A percentile compares a stretch with the other conserved stretches of the same genome.
phyloP scores from a whole-genome alignment of 2,113 vertebrate genomes.

The Leucoraja erinaceus region DNA sequence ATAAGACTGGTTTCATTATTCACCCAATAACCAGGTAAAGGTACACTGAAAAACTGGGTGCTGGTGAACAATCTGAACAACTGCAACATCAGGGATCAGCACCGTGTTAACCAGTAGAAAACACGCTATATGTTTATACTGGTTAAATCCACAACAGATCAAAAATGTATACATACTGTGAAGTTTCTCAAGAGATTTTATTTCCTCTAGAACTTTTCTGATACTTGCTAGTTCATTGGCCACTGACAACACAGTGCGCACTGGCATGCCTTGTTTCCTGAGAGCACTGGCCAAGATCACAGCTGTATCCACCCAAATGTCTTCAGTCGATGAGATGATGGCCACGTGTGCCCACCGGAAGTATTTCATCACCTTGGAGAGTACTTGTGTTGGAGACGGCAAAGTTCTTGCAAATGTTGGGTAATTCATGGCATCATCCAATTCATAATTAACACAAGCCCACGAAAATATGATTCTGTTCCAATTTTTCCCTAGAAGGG shows the following conservation, averaged over 20 bases:
- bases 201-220: slow-evolving; percentile 52
- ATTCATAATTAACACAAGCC: slow-evolving; percentile 58
- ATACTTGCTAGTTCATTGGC: slow-evolving; percentile 54
- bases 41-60: not conserved
- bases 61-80: not conserved
- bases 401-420: slow-evolving; percentile 59
- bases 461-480: slow-evolving; percentile 67
- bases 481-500: slow-evolving; percentile 65
- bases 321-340: slow-evolving; percentile 62
- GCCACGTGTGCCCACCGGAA: slow-evolving; percentile 67
- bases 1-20: not conserved
- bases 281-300: slow-evolving; percentile 58
- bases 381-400: slow-evolving; percentile 57
- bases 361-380: slow-evolving; percentile 57
- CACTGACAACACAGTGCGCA: slow-evolving; percentile 54
- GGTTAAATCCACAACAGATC: too few relatives aligned
- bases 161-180: slow-evolving; percentile 47
- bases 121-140: not conserved
- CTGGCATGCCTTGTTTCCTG: slow-evolving; percentile 57
- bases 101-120: not conserved
- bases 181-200: slow-evolving; percentile 56
- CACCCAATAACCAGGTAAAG: not conserved
- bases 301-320: slow-evolving; percentile 64
- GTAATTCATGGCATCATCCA: slow-evolving; percentile 56
- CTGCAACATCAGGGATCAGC: not conserved